Percentiles rank a stretch among this genome's conserved stretches.
phyloP scores from a whole-genome alignment of 2,888 invertebrate species.

The Stenurella melanura region DNA sequence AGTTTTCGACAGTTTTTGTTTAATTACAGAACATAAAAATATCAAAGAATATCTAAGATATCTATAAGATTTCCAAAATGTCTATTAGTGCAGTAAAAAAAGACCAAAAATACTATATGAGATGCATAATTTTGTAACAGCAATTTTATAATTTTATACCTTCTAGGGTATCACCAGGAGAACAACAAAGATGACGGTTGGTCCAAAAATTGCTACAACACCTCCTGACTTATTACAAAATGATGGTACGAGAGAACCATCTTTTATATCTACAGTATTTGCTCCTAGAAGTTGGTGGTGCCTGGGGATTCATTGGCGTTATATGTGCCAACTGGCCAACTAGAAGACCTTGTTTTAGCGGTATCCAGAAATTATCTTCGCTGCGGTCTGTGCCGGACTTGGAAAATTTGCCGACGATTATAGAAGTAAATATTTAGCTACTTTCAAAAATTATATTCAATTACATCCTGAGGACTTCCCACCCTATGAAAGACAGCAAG shows the following conservation, averaged over 20 bases:
- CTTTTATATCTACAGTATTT: conserved; percentile 74
- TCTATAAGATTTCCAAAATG: no score
- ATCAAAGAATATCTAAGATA: no score
- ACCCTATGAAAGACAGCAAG: no score
- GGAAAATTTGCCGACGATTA: conserved; percentile 74
- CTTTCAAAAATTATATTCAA: conserved; percentile 82
- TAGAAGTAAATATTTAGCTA: conserved; percentile 76
- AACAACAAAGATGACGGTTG: conserved; percentile 59
- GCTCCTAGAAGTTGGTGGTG: conserved; percentile 74
- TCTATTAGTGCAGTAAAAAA: no score
- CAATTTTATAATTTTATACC: no score
- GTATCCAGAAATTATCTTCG: conserved; percentile 74
- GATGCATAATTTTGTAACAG: no score
- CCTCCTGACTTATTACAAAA: conserved; percentile 76
- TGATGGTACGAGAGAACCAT: conserved; percentile 72
- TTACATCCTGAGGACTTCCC: conserved; percentile 87
- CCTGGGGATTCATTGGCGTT: conserved; percentile 73
- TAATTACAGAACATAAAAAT: no score
- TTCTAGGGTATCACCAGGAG: no score
- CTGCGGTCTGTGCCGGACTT: conserved; percentile 67
- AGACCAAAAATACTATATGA: no score
- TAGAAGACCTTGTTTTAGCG: conserved; percentile 79
- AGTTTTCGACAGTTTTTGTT: no score
- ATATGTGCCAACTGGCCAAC: conserved; percentile 76
- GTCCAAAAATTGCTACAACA: conserved; percentile 69